These are phyloP conservation scores for Globia sparganii DNA, from an alignment of 2,888 invertebrate species.

Conservation along the genomic window DNA sequence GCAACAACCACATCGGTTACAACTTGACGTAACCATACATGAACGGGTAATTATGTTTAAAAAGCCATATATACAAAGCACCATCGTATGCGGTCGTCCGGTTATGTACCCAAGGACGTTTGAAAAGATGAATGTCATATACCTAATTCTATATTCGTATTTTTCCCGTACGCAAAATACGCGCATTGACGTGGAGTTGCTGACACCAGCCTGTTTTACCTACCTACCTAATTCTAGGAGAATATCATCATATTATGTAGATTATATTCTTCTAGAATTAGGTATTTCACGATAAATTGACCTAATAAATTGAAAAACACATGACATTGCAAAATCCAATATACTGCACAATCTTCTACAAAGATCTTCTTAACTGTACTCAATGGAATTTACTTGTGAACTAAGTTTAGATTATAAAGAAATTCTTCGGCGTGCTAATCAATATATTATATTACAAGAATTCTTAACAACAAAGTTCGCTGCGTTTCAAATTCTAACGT, in stretches of 20 bases:
- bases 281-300: background rate
- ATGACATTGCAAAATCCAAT: background rate
- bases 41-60: constrained; percentile 43
- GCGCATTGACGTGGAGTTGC: no score
- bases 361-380: constrained; percentile 9
- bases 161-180: no score
- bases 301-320: no score
- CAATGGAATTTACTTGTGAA: constrained; percentile 7
- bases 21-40: constrained; percentile 45
- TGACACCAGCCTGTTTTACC: no score
- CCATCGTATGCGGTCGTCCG: background rate
- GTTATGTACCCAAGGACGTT: background rate
- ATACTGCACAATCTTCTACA: constrained; percentile 2
- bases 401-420: constrained; percentile 21
- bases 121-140: background rate
- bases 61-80: constrained; percentile 21
- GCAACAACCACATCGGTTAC: constrained; percentile 80
- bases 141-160: no score
- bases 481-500: constrained; percentile 53
- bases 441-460: constrained; percentile 53
- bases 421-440: constrained; percentile 38
- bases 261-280: no score
- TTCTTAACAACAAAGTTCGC: constrained; percentile 49
- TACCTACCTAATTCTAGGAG: background rate
- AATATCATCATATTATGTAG: background rate